A percentile compares a stretch with the other conserved stretches of the same genome.
These are phyloP conservation scores for Polymixis flavicincta DNA, from an alignment of 2,888 invertebrate species.

Conservation along the genomic window DNA sequence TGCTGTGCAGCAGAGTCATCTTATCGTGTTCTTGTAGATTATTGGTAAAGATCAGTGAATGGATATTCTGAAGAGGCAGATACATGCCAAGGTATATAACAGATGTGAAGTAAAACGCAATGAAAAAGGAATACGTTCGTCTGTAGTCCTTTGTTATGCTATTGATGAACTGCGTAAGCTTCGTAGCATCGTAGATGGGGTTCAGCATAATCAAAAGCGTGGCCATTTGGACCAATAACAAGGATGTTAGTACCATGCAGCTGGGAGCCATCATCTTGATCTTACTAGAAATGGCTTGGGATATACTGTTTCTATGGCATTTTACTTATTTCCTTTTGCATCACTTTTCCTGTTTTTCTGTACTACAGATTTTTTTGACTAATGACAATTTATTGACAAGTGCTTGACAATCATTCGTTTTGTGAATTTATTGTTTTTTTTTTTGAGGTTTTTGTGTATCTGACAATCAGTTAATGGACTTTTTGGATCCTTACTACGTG, in stretches of 20 bases:
- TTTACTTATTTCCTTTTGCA: conserved; percentile 37
- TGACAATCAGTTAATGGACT: conserved; percentile 53
- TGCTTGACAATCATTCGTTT: conserved; percentile 70
- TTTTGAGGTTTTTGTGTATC: conserved; percentile 58
- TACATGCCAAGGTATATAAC: conserved; percentile 83
- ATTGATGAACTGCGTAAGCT: conserved; percentile 72
- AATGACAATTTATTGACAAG: conserved; percentile 69
- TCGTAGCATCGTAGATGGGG: conserved; percentile 79
- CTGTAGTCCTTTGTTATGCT: conserved; percentile 66
- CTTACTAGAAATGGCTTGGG: conserved; percentile 39
- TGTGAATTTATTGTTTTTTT: conserved; percentile 72
- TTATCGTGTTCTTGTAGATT: conserved; percentile 75
- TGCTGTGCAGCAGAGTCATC: conserved; percentile 71
- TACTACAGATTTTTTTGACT: neutral
- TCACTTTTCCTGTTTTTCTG: conserved; percentile 45
- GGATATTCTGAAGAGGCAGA: conserved; percentile 76
- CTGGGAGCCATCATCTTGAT: conserved; percentile 78
- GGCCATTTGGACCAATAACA: conserved; percentile 82
- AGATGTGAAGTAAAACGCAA: conserved; percentile 73
- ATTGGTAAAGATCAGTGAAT: conserved; percentile 72
- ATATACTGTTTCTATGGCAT: conserved; percentile 68
- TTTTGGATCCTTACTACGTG: conserved; percentile 18
- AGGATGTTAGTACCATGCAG: conserved; percentile 73
- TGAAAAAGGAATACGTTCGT: conserved; percentile 62
- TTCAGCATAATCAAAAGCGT: conserved; percentile 80